Percentiles rank a stretch among this genome's conserved stretches.
These are phyloP conservation scores for Chamaedrilus cognettii DNA, from an alignment of 2,888 invertebrate genomes.

Conservation along the genomic window DNA sequence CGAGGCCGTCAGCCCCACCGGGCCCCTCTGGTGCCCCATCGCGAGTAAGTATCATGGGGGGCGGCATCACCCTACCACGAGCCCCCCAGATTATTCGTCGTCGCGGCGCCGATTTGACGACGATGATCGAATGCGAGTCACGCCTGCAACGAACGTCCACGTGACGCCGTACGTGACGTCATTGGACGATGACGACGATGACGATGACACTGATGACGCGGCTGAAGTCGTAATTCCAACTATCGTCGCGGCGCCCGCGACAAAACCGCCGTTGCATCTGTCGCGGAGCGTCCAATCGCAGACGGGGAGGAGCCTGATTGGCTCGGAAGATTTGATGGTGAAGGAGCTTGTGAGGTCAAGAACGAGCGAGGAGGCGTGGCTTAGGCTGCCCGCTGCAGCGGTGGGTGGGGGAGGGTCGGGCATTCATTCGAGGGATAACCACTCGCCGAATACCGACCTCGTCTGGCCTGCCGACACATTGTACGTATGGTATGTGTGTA, in stretches of 20 bases:
- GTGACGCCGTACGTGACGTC: constrained; percentile 16
- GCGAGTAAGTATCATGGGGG: constrained; percentile 9
- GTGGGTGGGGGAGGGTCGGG: too few relatives aligned
- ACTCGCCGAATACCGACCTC: too few relatives aligned
- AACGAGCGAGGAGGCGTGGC: too few relatives aligned
- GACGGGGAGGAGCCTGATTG: background rate
- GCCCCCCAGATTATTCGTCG: background rate
- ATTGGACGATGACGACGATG: constrained; percentile 21
- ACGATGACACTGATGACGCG: constrained; percentile 21
- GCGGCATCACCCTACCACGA: background rate
- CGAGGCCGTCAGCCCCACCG: constrained; percentile 29
- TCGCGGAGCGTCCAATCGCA: background rate
- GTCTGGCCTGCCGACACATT: too few relatives aligned
- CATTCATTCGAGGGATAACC: too few relatives aligned
- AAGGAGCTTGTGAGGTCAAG: too few relatives aligned
- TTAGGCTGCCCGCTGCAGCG: too few relatives aligned
- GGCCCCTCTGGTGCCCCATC: constrained; percentile 28
- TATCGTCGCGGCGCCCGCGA: background rate
- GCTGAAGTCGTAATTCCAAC: constrained; percentile 24
- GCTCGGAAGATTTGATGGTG: too few relatives aligned
- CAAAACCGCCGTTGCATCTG: background rate
- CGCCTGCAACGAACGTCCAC: background rate
- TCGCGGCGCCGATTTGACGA: background rate
- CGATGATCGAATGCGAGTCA: constrained; percentile 5
- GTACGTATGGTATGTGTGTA: too few relatives aligned